Base-by-base conservation (phyloP, 2,888 invertebrate species). In the Portevinia maculata region DNA sequence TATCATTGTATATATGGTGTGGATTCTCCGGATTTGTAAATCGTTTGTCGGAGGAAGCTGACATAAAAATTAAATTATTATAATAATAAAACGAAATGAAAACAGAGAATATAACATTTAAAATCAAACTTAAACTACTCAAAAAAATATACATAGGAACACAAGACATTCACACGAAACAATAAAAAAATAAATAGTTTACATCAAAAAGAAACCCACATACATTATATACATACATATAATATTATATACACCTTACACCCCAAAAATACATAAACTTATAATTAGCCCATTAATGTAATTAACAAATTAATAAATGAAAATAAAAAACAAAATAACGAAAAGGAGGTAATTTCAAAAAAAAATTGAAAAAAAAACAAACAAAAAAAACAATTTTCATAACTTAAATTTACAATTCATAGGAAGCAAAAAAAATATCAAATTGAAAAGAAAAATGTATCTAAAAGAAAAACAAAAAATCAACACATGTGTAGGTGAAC, bases 81-180 rank as follows among this genome's bases (percentile, higher is more conserved):
- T 65, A 50, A 76, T 59, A 78, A 85, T 67, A 50, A 62, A 48
- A 60, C 19, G 59, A 75, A 75, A 70, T 39, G 24, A 44, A 41
- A 74, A 69, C 52, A 15, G 79, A 46, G 15, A 74, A 60, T 30
- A 62, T 30, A 55, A 39, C 59, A 30, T 62, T 70, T 55, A n/a
- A 48, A 60, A 55, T 28, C 21, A 37, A 30, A n/a, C 50, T 19
- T 11, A 44, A 73, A 44, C 28, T 28, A 50, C 57, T 59, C 21
- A 46, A 55, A 55, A 8, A 11, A 30, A 21, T 6, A 67, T 46
- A 60, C 74, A 79, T 69, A 57, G 75, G 52, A 81, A 81, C 75
- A 81, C 81, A 81, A 75, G 75, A 88, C 87, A 88, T 87, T 88
- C 86, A 86, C 87, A 88, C 87, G 85, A 88, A 88, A 88, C 89